Conservation (phyloP, 2,888 invertebrate genomes). For the Drosophila kuntzei region DNA sequence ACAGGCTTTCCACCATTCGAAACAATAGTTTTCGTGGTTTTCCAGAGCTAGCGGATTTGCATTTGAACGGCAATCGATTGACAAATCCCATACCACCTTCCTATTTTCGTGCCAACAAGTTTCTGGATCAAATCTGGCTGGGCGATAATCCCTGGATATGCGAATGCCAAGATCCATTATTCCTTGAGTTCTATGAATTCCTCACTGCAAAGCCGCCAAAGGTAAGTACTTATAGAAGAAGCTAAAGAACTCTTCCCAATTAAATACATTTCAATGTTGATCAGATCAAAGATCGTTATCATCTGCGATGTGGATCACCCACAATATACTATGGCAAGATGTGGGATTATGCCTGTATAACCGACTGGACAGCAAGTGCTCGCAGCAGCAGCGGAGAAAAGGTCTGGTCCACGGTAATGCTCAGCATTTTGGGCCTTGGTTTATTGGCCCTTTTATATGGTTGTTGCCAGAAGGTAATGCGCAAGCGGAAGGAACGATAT, state of each 20-base stretch:
- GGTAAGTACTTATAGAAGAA: slow-evolving; percentile 53
- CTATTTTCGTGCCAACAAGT: slow-evolving; percentile 88
- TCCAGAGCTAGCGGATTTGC: slow-evolving; percentile 87
- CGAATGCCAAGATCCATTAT: slow-evolving; percentile 88
- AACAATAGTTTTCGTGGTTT: slow-evolving; percentile 89
- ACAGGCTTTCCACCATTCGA: slow-evolving; percentile 87
- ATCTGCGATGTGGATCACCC: slow-evolving; percentile 89
- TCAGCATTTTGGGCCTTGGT: slow-evolving; percentile 83
- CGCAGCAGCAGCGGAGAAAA: slow-evolving; percentile 85
- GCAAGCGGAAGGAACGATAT: slow-evolving; percentile 85
- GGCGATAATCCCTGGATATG: slow-evolving; percentile 92
- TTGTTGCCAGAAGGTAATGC: slow-evolving; percentile 86
- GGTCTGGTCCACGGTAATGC: slow-evolving; percentile 88
- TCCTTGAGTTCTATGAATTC: slow-evolving; percentile 88
- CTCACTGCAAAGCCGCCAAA: slow-evolving; percentile 87
- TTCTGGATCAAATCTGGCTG: slow-evolving; percentile 87
- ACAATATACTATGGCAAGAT: slow-evolving; percentile 87
- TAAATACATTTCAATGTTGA: too few species aligned
- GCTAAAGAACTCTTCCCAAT: neutral
- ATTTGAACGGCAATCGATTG: slow-evolving; percentile 90
- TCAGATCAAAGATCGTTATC: slow-evolving; percentile 83
- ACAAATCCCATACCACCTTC: slow-evolving; percentile 88
- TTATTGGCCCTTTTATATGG: slow-evolving; percentile 62
- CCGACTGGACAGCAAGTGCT: slow-evolving; percentile 87
- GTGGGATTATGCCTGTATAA: slow-evolving; percentile 90